Percentiles rank a stretch among this genome's conserved stretches.
phyloP scores from a whole-genome alignment of 2,797 vertebrate species.

The Falco cherrug region DNA sequence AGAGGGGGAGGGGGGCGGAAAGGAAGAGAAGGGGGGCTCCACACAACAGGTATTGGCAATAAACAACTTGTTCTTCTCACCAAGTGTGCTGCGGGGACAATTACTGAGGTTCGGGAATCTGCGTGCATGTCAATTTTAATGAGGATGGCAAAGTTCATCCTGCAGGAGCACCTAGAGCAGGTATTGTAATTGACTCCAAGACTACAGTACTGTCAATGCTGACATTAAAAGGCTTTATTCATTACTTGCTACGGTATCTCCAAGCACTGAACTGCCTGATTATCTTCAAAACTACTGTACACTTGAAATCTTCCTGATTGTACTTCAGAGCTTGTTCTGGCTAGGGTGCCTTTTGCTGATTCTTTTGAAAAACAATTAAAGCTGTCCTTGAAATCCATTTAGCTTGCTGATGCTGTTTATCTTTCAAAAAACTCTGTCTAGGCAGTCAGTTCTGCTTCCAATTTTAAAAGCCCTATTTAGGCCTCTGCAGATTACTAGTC shows the following conservation, averaged over 20 bases:
- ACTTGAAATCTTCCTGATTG: conserved; percentile 39
- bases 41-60: neutral
- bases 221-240: neutral
- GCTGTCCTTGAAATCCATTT: conserved; percentile 46
- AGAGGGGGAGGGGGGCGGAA: neutral
- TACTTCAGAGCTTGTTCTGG: conserved; percentile 34
- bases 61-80: neutral
- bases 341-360: conserved; percentile 20
- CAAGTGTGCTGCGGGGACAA: neutral
- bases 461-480: conserved; percentile 45
- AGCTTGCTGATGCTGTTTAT: conserved; percentile 40
- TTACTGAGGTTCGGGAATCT: neutral
- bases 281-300: conserved; percentile 8
- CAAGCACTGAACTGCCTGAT: conserved; percentile 14
- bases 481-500: conserved; percentile 25
- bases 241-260: neutral
- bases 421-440: conserved; percentile 36
- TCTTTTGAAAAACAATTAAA: conserved; percentile 54
- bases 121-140: neutral
- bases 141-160: neutral
- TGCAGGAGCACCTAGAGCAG: neutral
- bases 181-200: neutral
- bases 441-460: conserved; percentile 41
- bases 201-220: neutral
- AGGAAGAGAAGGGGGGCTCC: neutral